A percentile compares a stretch with the other conserved stretches of the same genome.
These are phyloP conservation scores for Prionailurus viverrinus DNA, from an alignment of 2,113 vertebrate genomes.

Conservation along the genomic window DNA sequence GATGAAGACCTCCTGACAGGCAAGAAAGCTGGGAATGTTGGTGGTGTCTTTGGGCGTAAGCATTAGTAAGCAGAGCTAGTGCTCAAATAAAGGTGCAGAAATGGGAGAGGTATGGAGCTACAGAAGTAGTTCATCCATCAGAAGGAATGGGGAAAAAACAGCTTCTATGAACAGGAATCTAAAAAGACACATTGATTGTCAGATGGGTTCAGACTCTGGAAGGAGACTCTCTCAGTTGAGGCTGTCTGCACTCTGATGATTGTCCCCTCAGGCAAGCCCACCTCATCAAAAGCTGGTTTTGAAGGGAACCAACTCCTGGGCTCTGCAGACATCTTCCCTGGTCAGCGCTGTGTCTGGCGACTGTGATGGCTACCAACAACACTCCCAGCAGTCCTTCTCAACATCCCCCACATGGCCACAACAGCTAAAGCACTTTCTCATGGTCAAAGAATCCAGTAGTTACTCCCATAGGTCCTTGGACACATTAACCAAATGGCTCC, in stretches of 20 bases:
- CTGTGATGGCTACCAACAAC: neutral
- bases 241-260: neutral
- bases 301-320: neutral
- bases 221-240: neutral
- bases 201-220: neutral
- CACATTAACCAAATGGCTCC: neutral
- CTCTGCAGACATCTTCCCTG: neutral
- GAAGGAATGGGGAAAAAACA: neutral
- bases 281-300: neutral
- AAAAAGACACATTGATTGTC: neutral
- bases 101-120: neutral
- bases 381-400: neutral
- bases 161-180: neutral
- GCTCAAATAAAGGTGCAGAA: neutral
- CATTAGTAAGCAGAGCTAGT: neutral
- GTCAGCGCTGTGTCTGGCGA: neutral
- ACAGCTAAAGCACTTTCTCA: neutral
- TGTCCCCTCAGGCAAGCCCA: too few relatives aligned
- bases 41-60: accelerated
- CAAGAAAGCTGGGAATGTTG: neutral
- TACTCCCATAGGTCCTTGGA: neutral
- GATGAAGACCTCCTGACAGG: neutral
- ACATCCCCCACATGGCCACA: neutral
- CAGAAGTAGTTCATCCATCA: neutral
- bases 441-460: neutral